Conservation (phyloP, 2,113 vertebrate species). For the Malurus elegans region DNA sequence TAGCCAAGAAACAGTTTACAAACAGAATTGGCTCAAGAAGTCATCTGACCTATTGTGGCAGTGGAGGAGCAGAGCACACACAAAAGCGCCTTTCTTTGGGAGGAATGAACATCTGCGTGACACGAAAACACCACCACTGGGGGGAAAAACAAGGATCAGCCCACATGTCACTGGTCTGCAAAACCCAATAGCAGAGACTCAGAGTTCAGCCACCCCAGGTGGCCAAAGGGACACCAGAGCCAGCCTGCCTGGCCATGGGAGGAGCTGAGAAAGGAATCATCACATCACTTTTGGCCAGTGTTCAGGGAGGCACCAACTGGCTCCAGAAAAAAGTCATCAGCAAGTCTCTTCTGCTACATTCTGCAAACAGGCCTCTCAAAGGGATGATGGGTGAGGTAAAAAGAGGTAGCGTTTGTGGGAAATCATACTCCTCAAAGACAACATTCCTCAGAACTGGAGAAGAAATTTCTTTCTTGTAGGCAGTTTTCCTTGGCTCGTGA, state of each 20-base stretch:
- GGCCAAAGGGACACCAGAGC: neutral
- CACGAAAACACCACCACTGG: neutral
- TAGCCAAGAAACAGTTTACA: neutral
- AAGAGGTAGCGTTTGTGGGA: neutral
- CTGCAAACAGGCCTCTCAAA: neutral
- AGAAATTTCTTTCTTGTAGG: constrained; percentile 1
- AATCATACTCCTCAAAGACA: neutral
- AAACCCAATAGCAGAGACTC: neutral
- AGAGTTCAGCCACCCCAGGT: neutral
- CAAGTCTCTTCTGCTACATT: neutral
- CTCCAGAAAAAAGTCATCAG: constrained; percentile 4
- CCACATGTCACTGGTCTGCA: neutral
- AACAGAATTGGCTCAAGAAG: neutral
- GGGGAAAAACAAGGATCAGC: neutral
- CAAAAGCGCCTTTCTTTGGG: constrained; percentile 1
- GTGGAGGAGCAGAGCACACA: neutral
- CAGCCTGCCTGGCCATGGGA: neutral
- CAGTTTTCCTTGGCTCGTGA: neutral
- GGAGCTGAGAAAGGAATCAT: neutral
- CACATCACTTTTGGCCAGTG: neutral
- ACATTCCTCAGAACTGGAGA: constrained; percentile 11
- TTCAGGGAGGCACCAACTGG: neutral
- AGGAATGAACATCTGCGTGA: neutral
- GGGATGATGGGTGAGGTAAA: neutral
- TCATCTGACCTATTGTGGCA: neutral